Evolutionary conservation across 1,140 invertebrate genomes (phyloP).

Genomic region (Venustaconcha ellipsiformis): DNA sequence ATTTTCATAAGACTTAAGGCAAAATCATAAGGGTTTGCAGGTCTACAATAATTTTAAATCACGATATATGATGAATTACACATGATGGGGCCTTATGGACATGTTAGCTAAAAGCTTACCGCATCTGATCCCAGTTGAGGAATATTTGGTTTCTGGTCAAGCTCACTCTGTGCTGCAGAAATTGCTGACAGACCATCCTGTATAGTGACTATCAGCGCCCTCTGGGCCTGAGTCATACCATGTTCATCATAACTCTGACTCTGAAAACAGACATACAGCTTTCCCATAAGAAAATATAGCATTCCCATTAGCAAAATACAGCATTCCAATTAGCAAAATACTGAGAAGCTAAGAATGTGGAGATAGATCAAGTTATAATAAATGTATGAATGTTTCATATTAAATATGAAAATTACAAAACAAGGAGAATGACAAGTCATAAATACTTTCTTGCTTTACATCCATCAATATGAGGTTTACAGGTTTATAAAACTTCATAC

Average conservation of each 20-base stretch:
- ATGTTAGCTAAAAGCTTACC: conserved; percentile 41
- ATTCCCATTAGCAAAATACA: background rate
- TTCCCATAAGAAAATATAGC: background rate
- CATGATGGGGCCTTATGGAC: background rate
- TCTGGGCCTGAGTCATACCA: conserved; percentile 88
- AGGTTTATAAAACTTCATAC: no score
- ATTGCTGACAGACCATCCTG: conserved; percentile 84
- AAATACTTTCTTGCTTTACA: no score
- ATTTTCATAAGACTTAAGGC: no score
- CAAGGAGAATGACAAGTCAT: no score
- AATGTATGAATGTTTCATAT: no score
- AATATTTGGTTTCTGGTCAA: conserved; percentile 79
- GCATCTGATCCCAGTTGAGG: conserved; percentile 83
- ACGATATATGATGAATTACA: background rate
- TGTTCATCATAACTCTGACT: conserved; percentile 51
- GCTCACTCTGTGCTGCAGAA: conserved; percentile 84
- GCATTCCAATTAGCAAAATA: no score
- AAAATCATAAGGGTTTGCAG: no score
- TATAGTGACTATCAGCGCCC: conserved; percentile 91
- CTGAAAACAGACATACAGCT: conserved; percentile 31
- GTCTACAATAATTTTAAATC: no score
- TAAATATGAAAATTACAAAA: no score
- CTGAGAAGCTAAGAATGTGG: no score
- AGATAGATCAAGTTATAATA: no score
- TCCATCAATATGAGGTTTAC: no score